Base-by-base conservation (phyloP, 2,797 vertebrate genomes). In the Eutrigla gurnardus region DNA sequence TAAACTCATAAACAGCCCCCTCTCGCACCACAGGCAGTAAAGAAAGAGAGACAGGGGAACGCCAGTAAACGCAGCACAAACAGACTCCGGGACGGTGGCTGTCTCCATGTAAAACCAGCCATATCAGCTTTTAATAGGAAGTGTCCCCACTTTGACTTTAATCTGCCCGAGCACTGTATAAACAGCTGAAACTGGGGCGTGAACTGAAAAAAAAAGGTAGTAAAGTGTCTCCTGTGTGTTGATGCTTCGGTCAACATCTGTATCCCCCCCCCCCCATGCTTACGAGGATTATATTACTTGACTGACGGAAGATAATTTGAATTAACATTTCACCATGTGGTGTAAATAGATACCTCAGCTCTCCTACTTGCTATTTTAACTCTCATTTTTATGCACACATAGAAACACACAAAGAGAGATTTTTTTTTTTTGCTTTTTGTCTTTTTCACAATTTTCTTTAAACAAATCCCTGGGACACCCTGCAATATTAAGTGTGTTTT, bases 1-100 rank as follows among this genome's bases (percentile, higher is more conserved):
- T 83, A 84, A 73, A 91, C 81, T 89, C 87, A 84, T 92, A 93
- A 93, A 93, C 88, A 78, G 25, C 74, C 83, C 82, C 75, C 54
- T 18, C 73, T 77, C 33, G 52, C 80, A 82, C 81, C 85, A 64
- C 74, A 66, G 73, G 77, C 89, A 78, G 80, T 91, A 91, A 92
- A 90, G 77, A 35, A 69, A 84, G 59, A 84, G 74, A 70, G 42
- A 81, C 75, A 74, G 32, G 58, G 73, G 81, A 78, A 76, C 18
- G 47, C 65, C 84, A 77, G 82, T 90, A 85, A 91, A 90, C 45
- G 73, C 75, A 73, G 69, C 70, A 81, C 73, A 82, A 74, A 84
- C 68, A 87, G 73, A 83, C 68, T 75, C 13, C 11, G 7, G 69
- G 61, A 73, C 33, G 42, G 59, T 63, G 59, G 61, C 80, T 35